Conservation (phyloP, 2,888 invertebrate species). For the Drosophila pseudotakahashii region DNA sequence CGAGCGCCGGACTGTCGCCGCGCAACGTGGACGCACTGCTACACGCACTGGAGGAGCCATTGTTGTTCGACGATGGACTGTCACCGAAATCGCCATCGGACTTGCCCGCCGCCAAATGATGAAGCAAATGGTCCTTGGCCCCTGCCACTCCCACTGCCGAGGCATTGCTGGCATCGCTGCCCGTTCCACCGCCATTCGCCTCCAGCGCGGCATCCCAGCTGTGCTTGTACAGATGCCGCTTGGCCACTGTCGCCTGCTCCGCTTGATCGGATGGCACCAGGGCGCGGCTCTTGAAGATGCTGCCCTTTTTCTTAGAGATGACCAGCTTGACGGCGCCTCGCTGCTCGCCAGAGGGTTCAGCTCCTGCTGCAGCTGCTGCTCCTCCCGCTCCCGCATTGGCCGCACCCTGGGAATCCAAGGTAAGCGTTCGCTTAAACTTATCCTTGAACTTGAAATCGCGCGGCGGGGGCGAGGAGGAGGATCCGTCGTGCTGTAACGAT, state of each 20-base stretch:
- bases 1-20: slow-evolving; percentile 76
- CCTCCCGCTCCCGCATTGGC: slow-evolving; percentile 60
- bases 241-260: slow-evolving; percentile 86
- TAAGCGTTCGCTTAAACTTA: slow-evolving; percentile 83
- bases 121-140: slow-evolving; percentile 47
- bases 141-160: slow-evolving; percentile 39
- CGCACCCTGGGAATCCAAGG: slow-evolving; percentile 76
- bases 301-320: slow-evolving; percentile 93
- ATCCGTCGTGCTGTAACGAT: slow-evolving; percentile 70
- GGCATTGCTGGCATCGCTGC: slow-evolving; percentile 69
- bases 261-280: slow-evolving; percentile 85
- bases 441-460: slow-evolving; percentile 84
- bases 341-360: slow-evolving; percentile 47
- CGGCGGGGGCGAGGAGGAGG: slow-evolving; percentile 76
- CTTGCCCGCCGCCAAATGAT: slow-evolving; percentile 48
- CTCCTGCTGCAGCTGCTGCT: slow-evolving; percentile 38
- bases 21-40: slow-evolving; percentile 58
- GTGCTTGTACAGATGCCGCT: slow-evolving; percentile 93
- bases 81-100: slow-evolving; percentile 75
- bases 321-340: slow-evolving; percentile 87
- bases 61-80: slow-evolving; percentile 69
- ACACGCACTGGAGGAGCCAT: slow-evolving; percentile 58
- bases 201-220: slow-evolving; percentile 93
- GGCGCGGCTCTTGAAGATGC: slow-evolving; percentile 94
- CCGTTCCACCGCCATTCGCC: slow-evolving; percentile 76